Base-by-base conservation (phyloP, 2,888 invertebrate genomes). In the Lasius platythorax region DNA sequence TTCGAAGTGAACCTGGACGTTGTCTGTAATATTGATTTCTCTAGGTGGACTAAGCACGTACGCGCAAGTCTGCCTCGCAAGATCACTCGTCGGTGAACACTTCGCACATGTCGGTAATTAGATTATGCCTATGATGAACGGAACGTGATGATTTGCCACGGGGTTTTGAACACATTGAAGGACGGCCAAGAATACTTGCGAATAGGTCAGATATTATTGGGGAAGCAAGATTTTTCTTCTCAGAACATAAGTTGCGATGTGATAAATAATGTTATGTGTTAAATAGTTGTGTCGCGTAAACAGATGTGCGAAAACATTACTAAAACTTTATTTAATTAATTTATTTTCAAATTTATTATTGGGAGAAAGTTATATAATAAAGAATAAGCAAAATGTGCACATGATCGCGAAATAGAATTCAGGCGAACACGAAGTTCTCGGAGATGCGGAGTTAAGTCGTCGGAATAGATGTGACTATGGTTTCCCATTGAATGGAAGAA, bases 11-110 rank as follows among this genome's bases (percentile, higher is more conserved):
- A 86, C 90, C 91, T 89, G 90, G 90, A 91, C 87, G 92, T 91
- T 76, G 86, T 88, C 82, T 87, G 81, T 3, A 89, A 91, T 94
- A 94, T 94, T 93, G 94, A 94, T 94, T 93, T 91, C 89, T 12
- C 37, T 84, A 88, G 87, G 85, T 86, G 68, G 87, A 76, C 83
- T 75, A 63, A 81, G 72, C 61, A 50, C 89, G 85, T 91, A 87
- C 89, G 93, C 93, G 93, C 93, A 93, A 89, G 93, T 87, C 91
- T 83, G 64, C 73, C 81, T 40, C 74, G 56, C 53, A 53, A 53
- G 53, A n/a, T 56, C 82, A 66, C 81, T 64, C 56, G 50, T 63
- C 76, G 63, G 56, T 46, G 79, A 73, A 83, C 84, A 82, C 73
- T 64, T 15, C 81, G 74, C 79, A 67, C 15, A 66, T 74, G 85